Percentiles rank a stretch among this genome's conserved stretches.
phyloP scores from a whole-genome alignment of 2,888 invertebrate genomes.

The Synanthedon andrenaeformis region DNA sequence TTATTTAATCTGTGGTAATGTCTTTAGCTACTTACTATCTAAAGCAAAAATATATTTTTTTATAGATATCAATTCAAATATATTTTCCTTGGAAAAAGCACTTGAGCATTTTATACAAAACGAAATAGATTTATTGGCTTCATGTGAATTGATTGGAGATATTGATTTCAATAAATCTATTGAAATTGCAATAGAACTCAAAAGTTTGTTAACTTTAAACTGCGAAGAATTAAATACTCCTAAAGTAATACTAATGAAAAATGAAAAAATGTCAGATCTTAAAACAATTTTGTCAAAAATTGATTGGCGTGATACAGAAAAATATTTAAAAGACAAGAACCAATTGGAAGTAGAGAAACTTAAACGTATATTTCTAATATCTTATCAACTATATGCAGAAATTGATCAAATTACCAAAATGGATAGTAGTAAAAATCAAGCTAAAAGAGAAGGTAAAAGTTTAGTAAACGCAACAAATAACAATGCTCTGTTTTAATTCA shows the following conservation, averaged over 20 bases:
- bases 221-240: conserved; percentile 8
- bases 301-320: conserved; percentile 30
- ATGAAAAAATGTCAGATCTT: conserved; percentile 14
- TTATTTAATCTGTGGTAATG: too few species aligned
- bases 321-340: conserved; percentile 18
- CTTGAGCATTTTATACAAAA: conserved; percentile 26
- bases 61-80: conserved; percentile 42
- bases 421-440: conserved; percentile 8
- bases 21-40: background rate
- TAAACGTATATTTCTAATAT: conserved; percentile 20
- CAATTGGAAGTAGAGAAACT: conserved; percentile 20
- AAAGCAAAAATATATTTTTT: conserved; percentile 11
- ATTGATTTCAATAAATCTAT: conserved; percentile 20
- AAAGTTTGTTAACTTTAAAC: conserved; percentile 12
- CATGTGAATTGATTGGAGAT: conserved; percentile 12
- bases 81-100: conserved; percentile 28
- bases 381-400: conserved; percentile 26
- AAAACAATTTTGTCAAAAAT: conserved; percentile 21
- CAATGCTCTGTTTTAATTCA: too few species aligned
- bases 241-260: conserved; percentile 16
- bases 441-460: conserved; percentile 20
- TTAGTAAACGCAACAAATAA: conserved; percentile 2
- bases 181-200: conserved; percentile 21
- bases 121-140: conserved; percentile 17
- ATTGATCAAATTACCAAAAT: conserved; percentile 16